These are phyloP conservation scores for Tachysurus fulvidraco DNA, from an alignment of 2,113 vertebrate species.

Conservation along the genomic window DNA sequence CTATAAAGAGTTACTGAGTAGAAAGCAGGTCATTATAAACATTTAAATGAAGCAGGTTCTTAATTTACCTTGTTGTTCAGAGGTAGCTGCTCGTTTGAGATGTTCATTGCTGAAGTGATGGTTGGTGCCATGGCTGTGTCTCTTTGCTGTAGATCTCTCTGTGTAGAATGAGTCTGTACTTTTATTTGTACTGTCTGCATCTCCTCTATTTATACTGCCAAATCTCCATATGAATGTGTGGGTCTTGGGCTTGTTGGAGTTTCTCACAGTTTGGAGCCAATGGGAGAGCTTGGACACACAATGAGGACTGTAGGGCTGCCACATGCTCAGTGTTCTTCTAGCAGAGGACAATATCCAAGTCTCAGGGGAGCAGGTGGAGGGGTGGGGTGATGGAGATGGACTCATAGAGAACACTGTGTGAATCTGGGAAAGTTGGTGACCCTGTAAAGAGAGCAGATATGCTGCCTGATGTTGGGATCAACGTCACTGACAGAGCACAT, in stretches of 20 bases:
- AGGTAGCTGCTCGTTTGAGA: too few species aligned
- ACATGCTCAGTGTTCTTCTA: slow-evolving; percentile 50
- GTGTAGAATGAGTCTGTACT: too few species aligned
- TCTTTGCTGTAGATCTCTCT: too few species aligned
- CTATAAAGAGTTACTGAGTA: too few species aligned
- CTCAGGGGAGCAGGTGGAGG: slow-evolving; percentile 55
- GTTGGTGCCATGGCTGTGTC: too few species aligned
- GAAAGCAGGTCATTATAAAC: too few species aligned
- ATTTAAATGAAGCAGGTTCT: too few species aligned
- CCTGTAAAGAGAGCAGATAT: slow-evolving; percentile 40
- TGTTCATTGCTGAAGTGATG: too few species aligned
- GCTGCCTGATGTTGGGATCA: slow-evolving; percentile 45
- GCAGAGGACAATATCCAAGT: slow-evolving; percentile 42
- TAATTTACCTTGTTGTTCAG: too few species aligned
- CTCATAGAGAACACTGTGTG: slow-evolving; percentile 57
- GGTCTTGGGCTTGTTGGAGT: slow-evolving; percentile 53
- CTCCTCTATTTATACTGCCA: slow-evolving; percentile 60
- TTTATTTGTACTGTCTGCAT: slow-evolving; percentile 28
- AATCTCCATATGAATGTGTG: slow-evolving; percentile 62
- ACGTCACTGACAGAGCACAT: slow-evolving; percentile 28
- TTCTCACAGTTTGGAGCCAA: slow-evolving; percentile 61
- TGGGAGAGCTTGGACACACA: slow-evolving; percentile 46
- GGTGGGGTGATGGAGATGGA: slow-evolving; percentile 50
- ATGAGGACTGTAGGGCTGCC: slow-evolving; percentile 43
- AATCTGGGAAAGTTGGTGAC: slow-evolving; percentile 74